Evolutionary conservation across 1,140 invertebrate species (phyloP), one percentile per base, ranked within the genome.

Genomic region (Lethocerus indicus): DNA sequence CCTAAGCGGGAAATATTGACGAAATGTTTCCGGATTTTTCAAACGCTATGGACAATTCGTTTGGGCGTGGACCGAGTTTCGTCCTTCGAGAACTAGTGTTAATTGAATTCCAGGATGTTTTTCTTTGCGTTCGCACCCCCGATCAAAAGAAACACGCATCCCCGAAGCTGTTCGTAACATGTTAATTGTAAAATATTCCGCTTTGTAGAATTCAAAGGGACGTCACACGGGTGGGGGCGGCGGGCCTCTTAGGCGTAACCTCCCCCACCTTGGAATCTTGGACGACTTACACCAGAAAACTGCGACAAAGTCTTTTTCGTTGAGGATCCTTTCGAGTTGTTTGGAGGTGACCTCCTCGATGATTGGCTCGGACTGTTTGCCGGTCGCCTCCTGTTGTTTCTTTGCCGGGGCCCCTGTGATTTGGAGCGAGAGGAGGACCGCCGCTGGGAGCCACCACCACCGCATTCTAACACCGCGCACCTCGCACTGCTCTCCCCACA

Each of bases 281-380:
- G 36, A 20, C 52, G 67, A 85, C 88, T 91, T 86, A 93, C 88
- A 91, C 85, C 88, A 92, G 71, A 85, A 90, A 61, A 92, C 87
- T 60, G 87, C 88, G 62, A 91, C 85, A 73, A 84, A 90, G 69
- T 90, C 87, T 73, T 88, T 88, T 57, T 87, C 82, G 63, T 82
- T 78, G 60, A 91, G 74, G 51, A 90, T 72, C 61, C 82, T 76
- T 63, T 90, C 86, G 65, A 91, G 76, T 69, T 89, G 84, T 67
- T 90, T 89, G 61, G 83, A 78, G 65, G 82, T 85, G 66, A 90
- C 84, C 69, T 91, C 87, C 71, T 90, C 86, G 68, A 90, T 90
- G 59, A 87, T 78, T 62, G 84, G 75, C 58, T 85, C 81, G 56
- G 69, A 50, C 21, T 6, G 29, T 56, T 65, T 59, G 59, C 66